Evolutionary conservation across 2,888 invertebrate species (phyloP).

Genomic region (Sminthurides aquaticus): DNA sequence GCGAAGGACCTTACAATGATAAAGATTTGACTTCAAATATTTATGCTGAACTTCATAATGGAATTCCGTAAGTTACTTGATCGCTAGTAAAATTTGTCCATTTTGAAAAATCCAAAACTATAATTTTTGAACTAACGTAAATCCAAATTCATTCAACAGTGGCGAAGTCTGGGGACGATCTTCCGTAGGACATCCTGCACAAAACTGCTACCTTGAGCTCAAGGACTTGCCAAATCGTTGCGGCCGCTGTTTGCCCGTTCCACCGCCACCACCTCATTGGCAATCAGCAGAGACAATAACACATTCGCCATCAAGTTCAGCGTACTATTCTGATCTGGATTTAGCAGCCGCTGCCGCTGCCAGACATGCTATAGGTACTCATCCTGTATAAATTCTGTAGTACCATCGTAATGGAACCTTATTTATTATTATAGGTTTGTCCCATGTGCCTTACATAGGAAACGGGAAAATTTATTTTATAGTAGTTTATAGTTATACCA

Average conservation of each 20-base stretch:
- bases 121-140: neutral
- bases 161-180: slow-evolving; percentile 24
- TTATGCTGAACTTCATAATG: slow-evolving; percentile 33
- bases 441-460: too few relatives aligned
- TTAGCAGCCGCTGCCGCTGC: slow-evolving; percentile 12
- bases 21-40: slow-evolving; percentile 27
- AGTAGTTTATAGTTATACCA: too few relatives aligned
- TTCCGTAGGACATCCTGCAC: slow-evolving; percentile 22
- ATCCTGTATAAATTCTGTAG: slow-evolving; percentile 15
- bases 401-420: too few relatives aligned
- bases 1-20: slow-evolving; percentile 35
- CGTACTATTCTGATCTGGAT: slow-evolving; percentile 34
- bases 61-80: slow-evolving; percentile 25
- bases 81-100: slow-evolving; percentile 1
- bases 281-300: slow-evolving; percentile 8
- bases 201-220: slow-evolving; percentile 33
- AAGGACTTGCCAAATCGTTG: slow-evolving; percentile 26
- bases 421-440: too few relatives aligned
- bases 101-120: slow-evolving; percentile 1
- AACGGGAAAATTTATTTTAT: too few relatives aligned
- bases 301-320: slow-evolving; percentile 23
- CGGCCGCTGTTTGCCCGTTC: slow-evolving; percentile 10
- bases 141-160: too few relatives aligned
- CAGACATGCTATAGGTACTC: slow-evolving; percentile 2
- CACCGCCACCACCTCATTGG: slow-evolving; percentile 8